Percentiles rank a stretch among this genome's conserved stretches.
Conservation (phyloP, 2,797 vertebrate genomes). For the Muraenolepis orangiensis region DNA sequence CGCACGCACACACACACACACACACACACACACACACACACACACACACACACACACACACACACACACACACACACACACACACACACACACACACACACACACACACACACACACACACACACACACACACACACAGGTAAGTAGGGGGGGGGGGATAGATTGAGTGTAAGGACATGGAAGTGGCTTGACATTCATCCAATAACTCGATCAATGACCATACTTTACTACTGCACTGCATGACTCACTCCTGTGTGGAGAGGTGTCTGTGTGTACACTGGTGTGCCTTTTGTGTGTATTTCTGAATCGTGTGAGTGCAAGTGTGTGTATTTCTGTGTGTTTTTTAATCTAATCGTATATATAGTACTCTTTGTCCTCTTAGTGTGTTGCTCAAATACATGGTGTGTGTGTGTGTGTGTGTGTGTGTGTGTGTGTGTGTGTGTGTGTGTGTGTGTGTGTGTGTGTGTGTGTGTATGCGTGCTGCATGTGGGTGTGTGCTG, state of each 20-base stretch:
- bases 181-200: conserved; percentile 30
- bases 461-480: not conserved
- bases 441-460: not conserved
- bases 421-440: conserved; percentile 12
- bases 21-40: not conserved
- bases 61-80: too few relatives aligned
- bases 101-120: too few relatives aligned
- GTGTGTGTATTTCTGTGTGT: not conserved
- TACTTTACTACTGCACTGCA: conserved; percentile 10
- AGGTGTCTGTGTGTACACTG: not conserved
- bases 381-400: too few relatives aligned
- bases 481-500: not conserved
- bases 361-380: too few relatives aligned
- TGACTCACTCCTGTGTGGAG: conserved; percentile 30
- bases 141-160: not conserved
- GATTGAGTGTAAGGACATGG: not conserved
- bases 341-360: too few relatives aligned
- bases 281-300: too few relatives aligned
- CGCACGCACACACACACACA: too few relatives aligned
- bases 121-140: not conserved
- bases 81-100: not conserved
- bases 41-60: not conserved
- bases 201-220: not conserved
- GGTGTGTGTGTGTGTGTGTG: not conserved
- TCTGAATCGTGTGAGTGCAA: too few relatives aligned